phyloP scores from a whole-genome alignment of 2,113 vertebrate species.

The Neoarius graeffei region DNA sequence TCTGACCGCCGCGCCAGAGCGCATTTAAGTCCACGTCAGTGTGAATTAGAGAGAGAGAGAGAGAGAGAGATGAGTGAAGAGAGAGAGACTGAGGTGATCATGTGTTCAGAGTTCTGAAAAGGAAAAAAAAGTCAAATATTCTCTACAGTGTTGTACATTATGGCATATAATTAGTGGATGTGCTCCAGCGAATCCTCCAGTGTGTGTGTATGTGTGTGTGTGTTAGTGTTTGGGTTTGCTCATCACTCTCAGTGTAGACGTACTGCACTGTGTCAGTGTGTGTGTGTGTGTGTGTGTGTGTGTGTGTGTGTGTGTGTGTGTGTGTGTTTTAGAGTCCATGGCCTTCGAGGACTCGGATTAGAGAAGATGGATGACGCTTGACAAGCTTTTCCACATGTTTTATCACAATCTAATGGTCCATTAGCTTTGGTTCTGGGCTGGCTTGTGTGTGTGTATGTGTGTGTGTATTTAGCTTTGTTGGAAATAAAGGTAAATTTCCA shows the following conservation, averaged over 20 bases:
- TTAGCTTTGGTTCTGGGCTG: background rate
- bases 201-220: conserved; percentile 23
- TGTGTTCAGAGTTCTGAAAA: conserved; percentile 42
- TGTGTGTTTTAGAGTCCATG: background rate
- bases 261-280: conserved; percentile 13
- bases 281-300: conserved; percentile 13
- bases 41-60: conserved; percentile 48
- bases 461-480: background rate
- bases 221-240: background rate
- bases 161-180: conserved; percentile 16
- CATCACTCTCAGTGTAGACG: background rate
- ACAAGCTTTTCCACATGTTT: conserved; percentile 35
- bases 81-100: conserved; percentile 57
- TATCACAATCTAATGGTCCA: conserved; percentile 11
- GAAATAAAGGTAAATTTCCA: background rate
- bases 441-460: conserved; percentile 23
- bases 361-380: conserved; percentile 15
- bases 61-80: background rate
- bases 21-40: conserved; percentile 74
- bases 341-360: background rate
- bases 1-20: conserved; percentile 69
- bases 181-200: conserved; percentile 28
- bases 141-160: conserved; percentile 39
- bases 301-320: conserved; percentile 1
- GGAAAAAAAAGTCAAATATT: background rate